phyloP scores from a whole-genome alignment of 2,888 invertebrate genomes.

The Dolichomitus sp. region DNA sequence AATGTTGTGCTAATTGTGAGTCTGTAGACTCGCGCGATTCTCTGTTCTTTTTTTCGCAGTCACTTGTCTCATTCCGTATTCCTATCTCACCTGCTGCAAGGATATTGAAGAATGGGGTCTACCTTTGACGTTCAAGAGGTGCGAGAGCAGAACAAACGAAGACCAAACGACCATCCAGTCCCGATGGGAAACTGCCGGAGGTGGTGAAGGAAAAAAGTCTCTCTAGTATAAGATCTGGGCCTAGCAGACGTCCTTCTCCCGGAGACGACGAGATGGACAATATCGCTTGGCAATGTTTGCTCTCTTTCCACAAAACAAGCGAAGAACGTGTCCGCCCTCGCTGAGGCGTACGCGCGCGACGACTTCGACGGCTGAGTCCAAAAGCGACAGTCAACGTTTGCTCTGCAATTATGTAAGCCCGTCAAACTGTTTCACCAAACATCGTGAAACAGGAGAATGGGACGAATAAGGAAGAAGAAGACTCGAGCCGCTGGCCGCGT shows the following conservation, averaged over 20 bases:
- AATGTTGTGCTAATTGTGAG: slow-evolving; percentile 27
- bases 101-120: slow-evolving; percentile 22
- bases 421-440: slow-evolving; percentile 85
- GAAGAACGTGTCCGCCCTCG: slow-evolving; percentile 46
- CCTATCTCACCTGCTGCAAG: slow-evolving; percentile 27
- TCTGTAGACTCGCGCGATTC: neutral
- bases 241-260: slow-evolving; percentile 52
- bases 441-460: slow-evolving; percentile 71
- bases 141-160: slow-evolving; percentile 51
- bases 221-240: slow-evolving; percentile 50
- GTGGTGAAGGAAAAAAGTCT: slow-evolving; percentile 23
- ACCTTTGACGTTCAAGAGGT: slow-evolving; percentile 5
- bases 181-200: slow-evolving; percentile 34
- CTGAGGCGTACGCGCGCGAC: slow-evolving; percentile 62
- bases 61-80: slow-evolving; percentile 16
- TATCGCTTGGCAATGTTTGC: slow-evolving; percentile 73
- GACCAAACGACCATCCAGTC: slow-evolving; percentile 16
- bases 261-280: slow-evolving; percentile 31
- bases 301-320: slow-evolving; percentile 72
- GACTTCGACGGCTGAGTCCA: slow-evolving; percentile 58
- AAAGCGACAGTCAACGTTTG: slow-evolving; percentile 83
- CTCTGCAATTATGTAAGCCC: slow-evolving; percentile 83
- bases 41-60: neutral
- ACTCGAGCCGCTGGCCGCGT: slow-evolving; percentile 71
- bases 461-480: slow-evolving; percentile 38